Base-by-base conservation (phyloP, 2,888 invertebrate genomes). In the Polietes domitor region DNA sequence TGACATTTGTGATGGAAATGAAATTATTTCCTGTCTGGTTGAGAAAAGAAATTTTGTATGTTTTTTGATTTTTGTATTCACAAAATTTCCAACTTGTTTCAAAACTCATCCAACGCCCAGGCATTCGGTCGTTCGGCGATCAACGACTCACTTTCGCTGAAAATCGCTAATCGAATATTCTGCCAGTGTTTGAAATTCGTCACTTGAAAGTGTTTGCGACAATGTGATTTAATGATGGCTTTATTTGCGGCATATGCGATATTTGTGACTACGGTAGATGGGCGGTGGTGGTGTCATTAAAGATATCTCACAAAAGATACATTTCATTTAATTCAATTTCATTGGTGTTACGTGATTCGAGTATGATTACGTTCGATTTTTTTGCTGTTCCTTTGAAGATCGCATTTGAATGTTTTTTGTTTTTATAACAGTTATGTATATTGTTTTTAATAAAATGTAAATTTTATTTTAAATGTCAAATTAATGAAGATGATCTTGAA, bases 401-500 rank as follows among this genome's bases (percentile, higher is more conserved):
- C 41, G 41, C 41, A 15, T 47, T 47, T 12, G 47, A 12, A 10
- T 50, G 19, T 50, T 50, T n/a, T 50, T 50, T 47, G 7, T 53
- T 53, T 53, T 2, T 24, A 55, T 47, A 47, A 47, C 47, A n/a
- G 15, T 47, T 47, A n/a, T 32, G 9, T 32, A 6, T 47, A 47
- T 12, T 47, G 47, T 2, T 55, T 19, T 21, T 21, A 55, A 9
- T 37, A 37, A 3, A 47, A 3, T 32, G 32, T 32, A 32, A 6
- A 9, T 32, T 55, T 19, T 55, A 21, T 55, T 55, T 55, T 55
- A 24, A 55, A 55, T 55, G 53, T 21, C 53, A 55, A 55, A 10
- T 55, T 55, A 55, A 55, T 55, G 47, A 47, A 47, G 24, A 55
- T 55, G 53, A 55, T 55, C 53, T 55, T 55, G 53, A 55, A 47